Conservation (phyloP, 2,797 vertebrate genomes). For the Xerus rutilus region DNA sequence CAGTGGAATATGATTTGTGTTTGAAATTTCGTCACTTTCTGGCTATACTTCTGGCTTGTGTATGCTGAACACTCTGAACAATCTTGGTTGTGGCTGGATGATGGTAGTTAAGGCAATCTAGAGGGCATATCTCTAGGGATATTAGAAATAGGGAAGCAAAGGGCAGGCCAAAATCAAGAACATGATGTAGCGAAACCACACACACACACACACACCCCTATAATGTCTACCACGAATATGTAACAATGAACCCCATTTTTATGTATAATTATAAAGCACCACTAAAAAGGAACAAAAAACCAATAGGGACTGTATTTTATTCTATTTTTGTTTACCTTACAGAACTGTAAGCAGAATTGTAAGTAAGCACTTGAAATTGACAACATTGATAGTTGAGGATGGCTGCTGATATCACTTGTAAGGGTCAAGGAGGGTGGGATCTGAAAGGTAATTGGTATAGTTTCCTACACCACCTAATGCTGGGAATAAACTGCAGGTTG, state of each 20-base stretch:
- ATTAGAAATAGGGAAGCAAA: neutral
- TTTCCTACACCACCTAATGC: neutral
- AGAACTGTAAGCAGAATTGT: neutral
- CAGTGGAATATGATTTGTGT: constrained; percentile 68
- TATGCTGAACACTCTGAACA: neutral
- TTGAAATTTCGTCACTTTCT: constrained; percentile 2
- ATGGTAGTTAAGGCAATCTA: neutral
- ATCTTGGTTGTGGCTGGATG: neutral
- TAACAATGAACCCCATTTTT: no score
- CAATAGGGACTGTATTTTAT: neutral
- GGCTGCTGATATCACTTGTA: neutral
- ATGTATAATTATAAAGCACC: no score
- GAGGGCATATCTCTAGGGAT: neutral
- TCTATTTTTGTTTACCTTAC: neutral
- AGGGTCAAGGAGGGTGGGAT: neutral
- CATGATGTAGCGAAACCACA: neutral
- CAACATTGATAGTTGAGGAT: neutral
- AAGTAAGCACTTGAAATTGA: neutral
- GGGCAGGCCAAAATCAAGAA: neutral
- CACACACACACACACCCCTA: no score
- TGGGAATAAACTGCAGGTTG: neutral
- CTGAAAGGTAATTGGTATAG: neutral
- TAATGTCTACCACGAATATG: no score
- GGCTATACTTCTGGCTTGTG: constrained; percentile 14
- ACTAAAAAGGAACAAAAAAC: no score